A percentile compares a stretch with the other conserved stretches of the same genome.
Conservation (phyloP, 2,797 vertebrate species). For the Tachyglossus aculeatus region DNA sequence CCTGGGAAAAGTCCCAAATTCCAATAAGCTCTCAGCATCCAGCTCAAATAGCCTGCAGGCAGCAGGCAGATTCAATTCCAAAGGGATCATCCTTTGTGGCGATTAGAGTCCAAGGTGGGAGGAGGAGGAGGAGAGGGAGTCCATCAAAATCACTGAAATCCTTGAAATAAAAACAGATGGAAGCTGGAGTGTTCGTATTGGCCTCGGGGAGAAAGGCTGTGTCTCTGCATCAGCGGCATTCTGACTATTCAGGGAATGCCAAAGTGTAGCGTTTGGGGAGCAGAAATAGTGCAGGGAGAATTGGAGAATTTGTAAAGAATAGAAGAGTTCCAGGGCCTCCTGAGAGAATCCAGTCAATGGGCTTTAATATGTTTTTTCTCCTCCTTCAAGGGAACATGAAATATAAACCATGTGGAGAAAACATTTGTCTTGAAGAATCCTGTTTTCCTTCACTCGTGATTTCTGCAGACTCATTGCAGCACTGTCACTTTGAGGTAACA, state of each 20-base stretch:
- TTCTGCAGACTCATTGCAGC: no score
- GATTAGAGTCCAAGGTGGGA: conserved; percentile 31
- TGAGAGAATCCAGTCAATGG: neutral
- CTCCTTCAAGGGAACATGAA: neutral
- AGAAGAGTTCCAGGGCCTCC: neutral
- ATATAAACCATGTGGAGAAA: neutral
- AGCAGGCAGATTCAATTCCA: conserved; percentile 33
- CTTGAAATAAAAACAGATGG: conserved; percentile 28
- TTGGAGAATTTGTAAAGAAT: neutral
- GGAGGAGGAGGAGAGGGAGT: conserved; percentile 10
- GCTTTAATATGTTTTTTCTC: neutral
- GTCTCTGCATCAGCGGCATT: neutral
- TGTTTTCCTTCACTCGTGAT: neutral
- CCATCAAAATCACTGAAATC: conserved; percentile 31
- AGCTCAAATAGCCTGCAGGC: neutral
- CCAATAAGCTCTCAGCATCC: conserved; percentile 2
- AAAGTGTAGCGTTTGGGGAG: neutral
- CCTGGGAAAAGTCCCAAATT: conserved; percentile 6
- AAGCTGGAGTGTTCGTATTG: neutral
- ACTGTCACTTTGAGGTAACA: neutral
- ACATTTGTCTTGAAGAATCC: neutral
- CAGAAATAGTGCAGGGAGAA: neutral
- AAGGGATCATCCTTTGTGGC: conserved; percentile 28
- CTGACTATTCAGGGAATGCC: neutral
- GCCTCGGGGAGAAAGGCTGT: neutral